Evolutionary conservation across 2,113 vertebrate genomes (phyloP).

Genomic region (Lipotes vexillifer): DNA sequence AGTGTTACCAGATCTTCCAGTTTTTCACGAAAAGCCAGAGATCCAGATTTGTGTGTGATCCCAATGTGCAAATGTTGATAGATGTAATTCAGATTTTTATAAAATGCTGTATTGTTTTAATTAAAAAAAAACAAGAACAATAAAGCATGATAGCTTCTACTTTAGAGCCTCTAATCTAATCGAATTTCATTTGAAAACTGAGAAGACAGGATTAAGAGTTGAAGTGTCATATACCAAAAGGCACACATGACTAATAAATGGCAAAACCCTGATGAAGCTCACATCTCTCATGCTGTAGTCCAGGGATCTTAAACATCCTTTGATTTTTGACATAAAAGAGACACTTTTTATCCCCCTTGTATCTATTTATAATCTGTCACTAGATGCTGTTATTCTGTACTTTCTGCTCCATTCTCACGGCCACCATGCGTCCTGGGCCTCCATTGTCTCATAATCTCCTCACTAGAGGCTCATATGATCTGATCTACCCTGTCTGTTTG

Average conservation of each 20-base stretch:
- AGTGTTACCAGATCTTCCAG: neutral
- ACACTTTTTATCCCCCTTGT: neutral
- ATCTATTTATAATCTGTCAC: neutral
- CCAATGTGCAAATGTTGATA: neutral
- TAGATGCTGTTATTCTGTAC: neutral
- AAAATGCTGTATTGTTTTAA: neutral
- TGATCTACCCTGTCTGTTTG: neutral
- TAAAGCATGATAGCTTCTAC: neutral
- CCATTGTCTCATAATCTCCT: neutral
- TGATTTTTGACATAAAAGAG: neutral
- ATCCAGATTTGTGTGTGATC: neutral
- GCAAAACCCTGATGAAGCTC: neutral
- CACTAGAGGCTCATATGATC: neutral
- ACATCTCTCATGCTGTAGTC: neutral
- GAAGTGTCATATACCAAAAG: neutral
- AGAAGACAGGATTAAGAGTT: neutral
- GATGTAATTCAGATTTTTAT: neutral
- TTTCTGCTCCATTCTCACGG: neutral
- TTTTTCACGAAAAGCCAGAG: slow-evolving; percentile 8
- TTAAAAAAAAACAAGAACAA: neutral
- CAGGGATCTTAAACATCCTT: neutral
- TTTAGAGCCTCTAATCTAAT: neutral
- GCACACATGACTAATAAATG: neutral
- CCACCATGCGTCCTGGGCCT: neutral
- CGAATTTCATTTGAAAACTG: neutral